Evolutionary conservation across 2,888 invertebrate species (phyloP).

Genomic region (Hypomecis atomaria): DNA sequence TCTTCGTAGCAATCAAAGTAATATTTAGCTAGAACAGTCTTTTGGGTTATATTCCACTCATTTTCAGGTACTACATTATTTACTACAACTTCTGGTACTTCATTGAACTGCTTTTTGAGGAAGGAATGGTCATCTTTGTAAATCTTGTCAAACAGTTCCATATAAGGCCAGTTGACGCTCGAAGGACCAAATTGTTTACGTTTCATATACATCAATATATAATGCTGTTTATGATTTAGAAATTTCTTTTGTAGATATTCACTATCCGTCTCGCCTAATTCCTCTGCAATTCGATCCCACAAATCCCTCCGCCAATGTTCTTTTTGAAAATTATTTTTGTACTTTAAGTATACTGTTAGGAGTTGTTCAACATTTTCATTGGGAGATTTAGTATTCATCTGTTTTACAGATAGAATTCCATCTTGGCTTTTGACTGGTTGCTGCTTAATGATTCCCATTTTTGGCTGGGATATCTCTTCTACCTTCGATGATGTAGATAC

Average conservation of each 20-base stretch:
- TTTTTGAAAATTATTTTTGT: conserved; percentile 61
- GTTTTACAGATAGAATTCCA: conserved; percentile 46
- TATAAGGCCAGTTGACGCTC: conserved; percentile 70
- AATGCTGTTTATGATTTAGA: conserved; percentile 75
- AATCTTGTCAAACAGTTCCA: conserved; percentile 70
- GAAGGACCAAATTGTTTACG: conserved; percentile 51
- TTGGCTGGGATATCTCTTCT: conserved; percentile 4
- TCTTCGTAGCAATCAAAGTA: conserved; percentile 74
- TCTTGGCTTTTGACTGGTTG: conserved; percentile 34
- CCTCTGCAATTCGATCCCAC: conserved; percentile 71
- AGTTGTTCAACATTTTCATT: conserved; percentile 69
- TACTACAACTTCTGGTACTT: conserved; percentile 22
- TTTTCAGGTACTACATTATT: conserved; percentile 19
- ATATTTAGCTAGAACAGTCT: conserved; percentile 71
- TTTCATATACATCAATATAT: conserved; percentile 66
- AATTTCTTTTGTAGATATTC: conserved; percentile 77
- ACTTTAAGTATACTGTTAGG: conserved; percentile 67
- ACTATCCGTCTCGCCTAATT: conserved; percentile 68
- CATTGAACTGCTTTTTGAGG: conserved; percentile 55
- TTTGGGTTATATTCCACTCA: conserved; percentile 68
- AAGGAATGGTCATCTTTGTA: conserved; percentile 67
- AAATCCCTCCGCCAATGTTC: conserved; percentile 62
- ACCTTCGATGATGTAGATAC: neutral
- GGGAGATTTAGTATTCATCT: conserved; percentile 39
- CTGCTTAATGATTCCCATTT: conserved; percentile 27